Base-by-base conservation (phyloP, 2,888 invertebrate genomes). In the Drosophila antonietae region DNA sequence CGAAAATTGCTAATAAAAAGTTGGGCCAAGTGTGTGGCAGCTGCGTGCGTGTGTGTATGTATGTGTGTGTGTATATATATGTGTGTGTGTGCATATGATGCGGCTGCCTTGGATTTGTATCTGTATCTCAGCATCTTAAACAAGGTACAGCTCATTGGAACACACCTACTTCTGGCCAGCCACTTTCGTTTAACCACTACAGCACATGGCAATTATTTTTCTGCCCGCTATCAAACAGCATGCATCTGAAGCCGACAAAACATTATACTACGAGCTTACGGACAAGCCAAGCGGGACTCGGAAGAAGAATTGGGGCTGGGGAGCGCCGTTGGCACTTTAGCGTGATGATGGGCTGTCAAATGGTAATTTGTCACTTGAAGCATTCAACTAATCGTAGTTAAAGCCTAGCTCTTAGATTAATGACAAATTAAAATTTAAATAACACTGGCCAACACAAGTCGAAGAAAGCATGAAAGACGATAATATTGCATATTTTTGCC, bases 1-100 rank as follows among this genome's bases (percentile, higher is more conserved):
- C 77, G 73, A 87, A 86, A 88, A 83, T 83, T 80, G 74, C 72
- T 78, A 89, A 78, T 80, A 88, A 86, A 88, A 83, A 62, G 52
- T 55, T 47, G 28, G 31, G 55, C 58, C 49, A 70, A 66, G 66
- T 63, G 62, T 66, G 58, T 51, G 65, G 57, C 53, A 43, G 53
- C 51, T 64, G 37, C 28, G 68, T 59, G 47, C 55, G n/a, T 28
- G 46, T 68, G 47, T 23, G 57, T 65, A 58, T n/a, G 43, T 69
- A 51, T 68, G 33, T 35, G 7, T n/a, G 15, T 64, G 41, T n/a
- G 44, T 43, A 47, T 67, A 31, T 31, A 44, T 53, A 52, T 67
- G 31, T 31, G 47, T 56, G 41, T 69, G 49, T 72, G 51, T 65
- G 43, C 43, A 41, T 53, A 68, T 77, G 60, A 78, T 58, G 81